phyloP scores from a whole-genome alignment of 1,140 invertebrate species.

The Neodiprion pinetum region DNA sequence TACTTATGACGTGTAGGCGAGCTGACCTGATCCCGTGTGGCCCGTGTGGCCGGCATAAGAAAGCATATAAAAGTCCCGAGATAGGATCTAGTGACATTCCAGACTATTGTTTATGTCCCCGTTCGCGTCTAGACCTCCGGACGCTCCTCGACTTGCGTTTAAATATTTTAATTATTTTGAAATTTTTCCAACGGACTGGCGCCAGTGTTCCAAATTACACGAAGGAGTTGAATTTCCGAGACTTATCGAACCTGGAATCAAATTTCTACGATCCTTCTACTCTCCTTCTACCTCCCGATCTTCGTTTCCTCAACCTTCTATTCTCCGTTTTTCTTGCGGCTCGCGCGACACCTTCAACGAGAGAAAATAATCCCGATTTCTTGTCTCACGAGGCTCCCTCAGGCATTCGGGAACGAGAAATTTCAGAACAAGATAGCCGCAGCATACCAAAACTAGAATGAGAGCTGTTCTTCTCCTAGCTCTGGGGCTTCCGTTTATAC shows the following conservation, averaged over 20 bases:
- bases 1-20: constrained; percentile 29
- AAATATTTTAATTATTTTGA: constrained; percentile 42
- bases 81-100: constrained; percentile 45
- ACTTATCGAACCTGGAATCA: not conserved
- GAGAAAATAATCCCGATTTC: too few relatives aligned
- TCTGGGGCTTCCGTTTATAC: too few relatives aligned
- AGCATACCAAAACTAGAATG: too few relatives aligned
- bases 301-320: not conserved
- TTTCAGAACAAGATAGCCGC: too few relatives aligned
- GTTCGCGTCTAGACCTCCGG: constrained; percentile 7
- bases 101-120: constrained; percentile 30
- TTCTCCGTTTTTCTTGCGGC: not conserved
- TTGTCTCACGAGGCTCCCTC: too few relatives aligned
- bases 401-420: too few relatives aligned
- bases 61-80: constrained; percentile 42
- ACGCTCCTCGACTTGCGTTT: constrained; percentile 15
- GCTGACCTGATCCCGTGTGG: constrained; percentile 24
- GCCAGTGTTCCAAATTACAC: constrained; percentile 13
- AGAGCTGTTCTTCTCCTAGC: too few relatives aligned
- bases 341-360: too few relatives aligned
- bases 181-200: not conserved
- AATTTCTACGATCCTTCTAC: not conserved
- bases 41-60: constrained; percentile 43
- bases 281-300: not conserved
- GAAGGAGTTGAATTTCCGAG: constrained; percentile 8